Percentiles rank a stretch among this genome's conserved stretches.
phyloP scores from a whole-genome alignment of 2,888 invertebrate genomes.

The Sminthurinus aureus region DNA sequence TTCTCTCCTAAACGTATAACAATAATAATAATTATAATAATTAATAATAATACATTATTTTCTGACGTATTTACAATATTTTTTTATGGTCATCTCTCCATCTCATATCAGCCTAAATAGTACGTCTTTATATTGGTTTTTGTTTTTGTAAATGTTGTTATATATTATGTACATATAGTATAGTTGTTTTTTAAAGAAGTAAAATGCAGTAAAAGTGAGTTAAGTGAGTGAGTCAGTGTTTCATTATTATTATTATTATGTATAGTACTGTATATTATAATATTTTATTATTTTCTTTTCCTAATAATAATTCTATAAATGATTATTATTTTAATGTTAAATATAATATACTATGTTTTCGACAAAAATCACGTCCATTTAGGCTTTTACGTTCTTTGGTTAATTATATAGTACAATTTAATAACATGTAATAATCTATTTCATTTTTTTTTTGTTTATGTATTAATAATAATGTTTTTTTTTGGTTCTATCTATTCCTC shows the following conservation, averaged over 20 bases:
- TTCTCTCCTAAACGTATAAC: neutral
- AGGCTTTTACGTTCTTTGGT: constrained; percentile 35
- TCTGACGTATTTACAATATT: neutral
- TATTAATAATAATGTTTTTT: no score
- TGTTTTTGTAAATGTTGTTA: neutral
- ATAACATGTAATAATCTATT: neutral
- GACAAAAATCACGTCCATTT: constrained; percentile 36
- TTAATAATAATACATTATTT: neutral
- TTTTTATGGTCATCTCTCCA: neutral
- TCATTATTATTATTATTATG: neutral
- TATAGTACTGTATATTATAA: constrained; percentile 1
- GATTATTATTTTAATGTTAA: neutral
- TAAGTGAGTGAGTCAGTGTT: no score
- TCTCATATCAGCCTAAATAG: neutral
- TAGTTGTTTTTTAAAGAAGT: no score
- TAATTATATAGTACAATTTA: neutral
- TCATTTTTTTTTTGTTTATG: neutral
- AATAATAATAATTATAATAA: constrained; percentile 1
- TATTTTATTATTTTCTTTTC: neutral
- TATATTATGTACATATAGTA: no score
- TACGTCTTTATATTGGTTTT: neutral
- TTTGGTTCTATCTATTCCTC: neutral
- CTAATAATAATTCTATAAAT: neutral
- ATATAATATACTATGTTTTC: neutral
- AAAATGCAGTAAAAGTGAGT: neutral